Evolutionary conservation across 2,797 vertebrate species (phyloP), one percentile per base, ranked within the genome.

Genomic region (Scolopax rusticola): DNA sequence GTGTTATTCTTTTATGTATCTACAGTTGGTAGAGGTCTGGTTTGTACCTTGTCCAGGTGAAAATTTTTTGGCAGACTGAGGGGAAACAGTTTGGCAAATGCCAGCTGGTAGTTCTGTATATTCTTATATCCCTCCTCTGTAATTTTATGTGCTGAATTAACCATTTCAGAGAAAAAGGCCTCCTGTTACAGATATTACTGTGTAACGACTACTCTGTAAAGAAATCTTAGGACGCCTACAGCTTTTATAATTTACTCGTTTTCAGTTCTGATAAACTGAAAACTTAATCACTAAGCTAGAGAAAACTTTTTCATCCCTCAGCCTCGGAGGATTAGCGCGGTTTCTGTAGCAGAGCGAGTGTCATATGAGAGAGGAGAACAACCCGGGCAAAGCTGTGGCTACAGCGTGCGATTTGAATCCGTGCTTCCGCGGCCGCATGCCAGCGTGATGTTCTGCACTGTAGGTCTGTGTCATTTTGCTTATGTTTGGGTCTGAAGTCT

Each of bases 381-480:
- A 7, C 94, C 99, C 6, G 99, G 99, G 33, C 99, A 98, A 82
- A 99, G 99, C 98, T 99, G 99, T 74, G 99, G 99, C 12, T 99
- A 99, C 97, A 99, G 99, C 5, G 99, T 99, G 57, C 98, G 99
- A 1, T 99, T 99, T 19, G 99, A 99, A 95, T 99, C 99, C 1
- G 77, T 99, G 83, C 98, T 99, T 16, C 99, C 99, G 12, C 98
- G 99, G 2, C 99, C 99, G 0, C 99, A 99, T 23, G 99, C 99
- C 97, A 99, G 99, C 64, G 67, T 99, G 43, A 93, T 99, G 60
- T 99, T 99, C 98, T 99, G 99, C 98, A 99, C 99, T 30, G 99
- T 99, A 10, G 99, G 99, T 99, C 96, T 32, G 98, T 98, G 71
- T 69, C 60, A 11, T 10, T 63, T 70, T 79, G 5, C 27, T 77